Base-by-base conservation (phyloP, 2,888 invertebrate species). In the Rapana venosa region DNA sequence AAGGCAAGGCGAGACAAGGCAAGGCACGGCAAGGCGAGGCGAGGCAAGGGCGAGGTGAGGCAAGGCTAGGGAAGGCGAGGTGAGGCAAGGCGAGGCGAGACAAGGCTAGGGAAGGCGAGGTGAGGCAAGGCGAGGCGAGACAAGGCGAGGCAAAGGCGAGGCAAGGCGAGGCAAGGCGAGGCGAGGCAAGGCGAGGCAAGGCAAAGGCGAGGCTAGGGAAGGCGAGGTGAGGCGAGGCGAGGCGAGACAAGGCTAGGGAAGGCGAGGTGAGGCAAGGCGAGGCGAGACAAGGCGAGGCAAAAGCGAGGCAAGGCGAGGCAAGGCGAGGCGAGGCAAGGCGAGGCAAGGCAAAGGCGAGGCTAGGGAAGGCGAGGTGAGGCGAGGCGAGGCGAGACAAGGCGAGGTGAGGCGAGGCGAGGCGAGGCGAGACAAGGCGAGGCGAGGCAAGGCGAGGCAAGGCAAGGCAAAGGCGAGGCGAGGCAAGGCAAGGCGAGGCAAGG, bases 221-320 rank as follows among this genome's bases (percentile, higher is more conserved):
- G 74, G 74, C 74, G 22, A 74, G 74, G 22, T 26, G 22, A 74
- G 74, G 22, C 22, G n/a, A 74, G 22, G 74, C 74, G 22, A 74
- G 74, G 74, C 74, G n/a, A 74, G 74, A 26, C 74, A 74, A 74
- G 74, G 22, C 74, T 17, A 74, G 74, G 74, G 15, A 74, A 74
- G 74, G 74, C 13, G 81, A 90, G 30, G 36, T n/a, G 47, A 74
- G 90, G 81, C 74, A 56, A 90, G 79, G 58, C 70, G 74, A 90
- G 47, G 66, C 58, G 47, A 58, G 58, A n/a, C 74, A 74, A 74
- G 74, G 74, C 74, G n/a, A 74, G 74, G 74, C 74, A 11, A n/a
- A 74, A 26, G 74, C 74, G 74, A 74, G 74, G 74, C 74, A n/a
- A 74, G 74, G 74, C 22, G n/a, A 74, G 22, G 74, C 74, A 74